phyloP scores from a whole-genome alignment of 2,797 vertebrate genomes.

The Periophthalmus magnuspinnatus region DNA sequence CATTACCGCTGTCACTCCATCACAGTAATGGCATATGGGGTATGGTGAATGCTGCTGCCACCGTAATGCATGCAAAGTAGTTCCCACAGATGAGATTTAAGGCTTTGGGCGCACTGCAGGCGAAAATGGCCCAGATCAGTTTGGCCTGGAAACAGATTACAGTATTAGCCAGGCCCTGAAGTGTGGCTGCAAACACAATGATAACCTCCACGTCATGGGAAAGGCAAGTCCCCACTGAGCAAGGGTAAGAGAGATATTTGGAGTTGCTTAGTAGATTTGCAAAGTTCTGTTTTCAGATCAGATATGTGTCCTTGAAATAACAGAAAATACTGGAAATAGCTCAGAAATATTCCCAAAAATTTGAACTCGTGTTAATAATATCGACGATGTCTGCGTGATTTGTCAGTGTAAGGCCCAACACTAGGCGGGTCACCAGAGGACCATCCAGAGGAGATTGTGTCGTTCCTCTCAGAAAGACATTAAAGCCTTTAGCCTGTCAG shows the following conservation, averaged over 20 bases:
- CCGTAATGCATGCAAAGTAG: constrained; percentile 14
- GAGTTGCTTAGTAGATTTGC: not conserved
- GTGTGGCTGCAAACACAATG: constrained; percentile 1
- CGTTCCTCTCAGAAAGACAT: no score
- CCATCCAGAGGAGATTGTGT: no score
- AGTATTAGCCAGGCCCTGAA: constrained; percentile 1
- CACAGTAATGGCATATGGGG: constrained; percentile 2
- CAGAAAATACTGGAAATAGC: no score
- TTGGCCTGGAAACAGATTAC: constrained; percentile 6
- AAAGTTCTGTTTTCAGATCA: not conserved
- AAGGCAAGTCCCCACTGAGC: not conserved
- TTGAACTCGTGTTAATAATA: no score
- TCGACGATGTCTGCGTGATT: no score
- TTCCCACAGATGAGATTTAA: constrained; percentile 11
- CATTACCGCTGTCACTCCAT: constrained; percentile 1
- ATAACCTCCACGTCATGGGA: constrained; percentile 4
- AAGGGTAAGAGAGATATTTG: not conserved
- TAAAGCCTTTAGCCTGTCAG: no score
- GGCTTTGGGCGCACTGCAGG: constrained; percentile 8
- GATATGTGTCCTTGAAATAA: not conserved
- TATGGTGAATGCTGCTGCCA: constrained; percentile 1
- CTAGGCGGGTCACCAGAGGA: no score
- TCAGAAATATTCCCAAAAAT: no score
- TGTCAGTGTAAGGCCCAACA: no score
- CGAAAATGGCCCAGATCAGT: not conserved